phyloP scores from a whole-genome alignment of 2,888 invertebrate genomes.

The Parnassius glacialis region DNA sequence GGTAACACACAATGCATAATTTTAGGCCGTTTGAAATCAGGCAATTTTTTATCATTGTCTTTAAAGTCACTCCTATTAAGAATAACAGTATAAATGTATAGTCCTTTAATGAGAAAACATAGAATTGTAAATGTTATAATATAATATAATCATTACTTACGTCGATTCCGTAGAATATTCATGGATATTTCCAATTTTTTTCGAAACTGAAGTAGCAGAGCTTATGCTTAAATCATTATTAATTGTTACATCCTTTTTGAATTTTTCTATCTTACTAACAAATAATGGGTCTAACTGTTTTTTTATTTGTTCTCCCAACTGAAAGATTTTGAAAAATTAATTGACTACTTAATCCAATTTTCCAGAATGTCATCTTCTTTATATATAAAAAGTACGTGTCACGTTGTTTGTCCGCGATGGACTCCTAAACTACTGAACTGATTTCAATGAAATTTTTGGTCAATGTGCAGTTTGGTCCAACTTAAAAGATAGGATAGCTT shows the following conservation, averaged over 20 bases:
- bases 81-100: not conserved
- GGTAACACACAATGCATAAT: constrained; percentile 76
- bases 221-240: constrained; percentile 16
- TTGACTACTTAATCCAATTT: too few relatives aligned
- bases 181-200: not conserved
- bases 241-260: constrained; percentile 14
- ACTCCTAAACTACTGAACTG: too few relatives aligned
- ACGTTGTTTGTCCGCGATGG: too few relatives aligned
- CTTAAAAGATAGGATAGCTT: too few relatives aligned
- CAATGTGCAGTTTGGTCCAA: too few relatives aligned
- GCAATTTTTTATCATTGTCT: constrained; percentile 34
- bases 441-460: too few relatives aligned
- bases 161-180: constrained; percentile 6
- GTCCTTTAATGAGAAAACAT: not conserved
- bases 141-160: constrained; percentile 3
- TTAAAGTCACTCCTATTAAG: constrained; percentile 3
- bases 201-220: constrained; percentile 2
- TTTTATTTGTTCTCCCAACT: constrained; percentile 60
- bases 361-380: too few relatives aligned
- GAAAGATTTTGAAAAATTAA: constrained; percentile 26
- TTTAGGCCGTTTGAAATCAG: constrained; percentile 49
- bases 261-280: constrained; percentile 28
- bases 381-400: too few relatives aligned
- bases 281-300: constrained; percentile 61
- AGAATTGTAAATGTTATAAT: not conserved